Base-by-base conservation (phyloP, 2,888 invertebrate genomes). In the Lasioglossum zephyrum region DNA sequence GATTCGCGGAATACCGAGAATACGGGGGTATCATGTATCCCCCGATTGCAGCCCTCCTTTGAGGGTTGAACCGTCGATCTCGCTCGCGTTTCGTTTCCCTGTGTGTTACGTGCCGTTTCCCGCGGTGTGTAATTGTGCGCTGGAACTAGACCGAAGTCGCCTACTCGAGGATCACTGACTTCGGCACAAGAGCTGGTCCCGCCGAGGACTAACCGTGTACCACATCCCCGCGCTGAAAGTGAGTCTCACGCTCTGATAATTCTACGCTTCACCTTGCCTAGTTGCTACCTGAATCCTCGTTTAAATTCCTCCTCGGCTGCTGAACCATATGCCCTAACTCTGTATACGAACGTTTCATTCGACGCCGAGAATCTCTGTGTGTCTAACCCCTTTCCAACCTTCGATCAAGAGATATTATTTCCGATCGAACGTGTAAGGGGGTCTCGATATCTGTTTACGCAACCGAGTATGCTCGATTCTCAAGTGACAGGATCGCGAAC, bases 171-270 rank as follows among this genome's bases (percentile, higher is more conserved):
- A 81, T 84, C 81, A 69, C 82, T 73, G 41, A 78, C 77, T 79
- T 85, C 85, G 74, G 77, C 79, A 63, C 75, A 81, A 87, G 87
- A 85, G 70, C 79, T 89, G 90, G 89, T 89, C 87, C 86, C 84
- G 77, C 60, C 69, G 79, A 89, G 91, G 92, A 87, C 87, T 82
- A 90, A 85, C 91, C 91, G 92, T 92, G 91, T 90, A 89, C 89
- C 92, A 92, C 88, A 89, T 89, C 82, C 88, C 88, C 89, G 91
- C 91, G 88, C 87, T 91, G 83, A 90, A 92, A 91, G 92, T 92
- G 91, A 92, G 92, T 92, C 80, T 60, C 36, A 79, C 53, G 75
- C 72, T 72, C 18, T 49, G 66, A 66, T 63, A 60, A 57, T 77
- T 41, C n/a, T n/a, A 70, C 16, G 49, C 66, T 75, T 16, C 36